A percentile compares a stretch with the other conserved stretches of the same genome.
Evolutionary conservation across 2,797 vertebrate genomes (phyloP).

Genomic region (Neoniphon sammara): DNA sequence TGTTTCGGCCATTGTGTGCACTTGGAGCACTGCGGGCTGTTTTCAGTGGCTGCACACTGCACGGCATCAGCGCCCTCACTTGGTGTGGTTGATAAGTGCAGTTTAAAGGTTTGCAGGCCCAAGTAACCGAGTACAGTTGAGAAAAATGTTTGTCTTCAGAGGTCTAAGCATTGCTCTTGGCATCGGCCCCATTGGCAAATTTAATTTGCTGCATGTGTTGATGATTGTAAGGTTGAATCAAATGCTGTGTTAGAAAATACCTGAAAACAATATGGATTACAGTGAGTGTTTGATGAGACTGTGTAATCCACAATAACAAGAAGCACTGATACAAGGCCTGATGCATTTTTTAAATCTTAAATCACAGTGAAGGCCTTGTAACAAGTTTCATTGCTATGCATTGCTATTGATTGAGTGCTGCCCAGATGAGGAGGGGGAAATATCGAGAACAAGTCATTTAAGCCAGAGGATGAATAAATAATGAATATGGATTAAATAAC

Average conservation of each 20-base stretch:
- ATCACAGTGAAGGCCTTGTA: neutral
- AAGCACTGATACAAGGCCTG: neutral
- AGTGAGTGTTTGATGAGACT: neutral
- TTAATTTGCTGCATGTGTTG: neutral
- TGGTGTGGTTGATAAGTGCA: constrained; percentile 57
- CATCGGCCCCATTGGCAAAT: neutral
- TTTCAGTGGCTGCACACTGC: constrained; percentile 20
- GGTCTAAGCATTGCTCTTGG: neutral
- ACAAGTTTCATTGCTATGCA: no score
- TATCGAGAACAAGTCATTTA: no score
- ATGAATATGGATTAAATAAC: no score
- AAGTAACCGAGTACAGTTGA: neutral
- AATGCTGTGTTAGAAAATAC: neutral
- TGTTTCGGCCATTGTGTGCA: constrained; percentile 56
- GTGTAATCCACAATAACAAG: neutral
- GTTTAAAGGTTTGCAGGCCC: neutral
- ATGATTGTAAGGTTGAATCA: no score
- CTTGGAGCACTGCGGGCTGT: constrained; percentile 6
- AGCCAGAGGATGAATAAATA: no score
- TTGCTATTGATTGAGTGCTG: neutral
- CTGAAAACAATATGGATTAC: neutral
- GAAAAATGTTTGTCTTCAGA: neutral
- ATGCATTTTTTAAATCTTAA: neutral
- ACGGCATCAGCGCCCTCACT: constrained; percentile 62
- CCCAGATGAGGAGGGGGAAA: neutral